Conservation (phyloP, 2,888 invertebrate species). For the Volucella inflata region DNA sequence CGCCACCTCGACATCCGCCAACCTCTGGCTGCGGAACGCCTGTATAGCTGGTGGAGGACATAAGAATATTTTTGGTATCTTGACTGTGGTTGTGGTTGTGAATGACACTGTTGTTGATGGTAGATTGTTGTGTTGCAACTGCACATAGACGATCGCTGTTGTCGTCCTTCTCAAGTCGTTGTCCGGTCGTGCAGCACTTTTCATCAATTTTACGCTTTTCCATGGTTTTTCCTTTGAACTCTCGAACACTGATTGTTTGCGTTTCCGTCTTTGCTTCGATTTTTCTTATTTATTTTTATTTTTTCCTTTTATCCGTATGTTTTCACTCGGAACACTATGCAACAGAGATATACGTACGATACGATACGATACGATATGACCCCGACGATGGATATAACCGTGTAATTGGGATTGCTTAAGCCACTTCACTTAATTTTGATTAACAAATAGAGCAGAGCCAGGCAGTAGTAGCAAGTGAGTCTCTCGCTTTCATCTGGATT, state of each 20-base stretch:
- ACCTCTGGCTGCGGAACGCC: constrained; percentile 60
- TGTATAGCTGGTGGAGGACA: constrained; percentile 60
- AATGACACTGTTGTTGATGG: constrained; percentile 42
- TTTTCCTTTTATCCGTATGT: constrained; percentile 7
- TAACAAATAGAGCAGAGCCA: constrained; percentile 65
- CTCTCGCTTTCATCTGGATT: constrained; percentile 74
- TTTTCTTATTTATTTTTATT: constrained; percentile 25
- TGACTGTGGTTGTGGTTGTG: constrained; percentile 48
- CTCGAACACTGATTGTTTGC: constrained; percentile 70
- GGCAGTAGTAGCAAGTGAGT: constrained; percentile 44
- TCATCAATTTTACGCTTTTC: constrained; percentile 71
- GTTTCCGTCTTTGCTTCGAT: constrained; percentile 1
- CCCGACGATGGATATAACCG: constrained; percentile 27
- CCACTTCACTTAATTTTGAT: constrained; percentile 74
- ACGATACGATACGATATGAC: background rate
- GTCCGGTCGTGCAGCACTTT: constrained; percentile 75
- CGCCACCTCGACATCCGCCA: constrained; percentile 19
- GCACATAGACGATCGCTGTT: constrained; percentile 69
- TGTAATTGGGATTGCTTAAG: constrained; percentile 66
- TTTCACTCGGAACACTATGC: constrained; percentile 1
- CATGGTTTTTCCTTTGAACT: constrained; percentile 46
- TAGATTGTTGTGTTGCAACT: constrained; percentile 56
- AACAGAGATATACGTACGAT: background rate
- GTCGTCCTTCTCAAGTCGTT: constrained; percentile 51
- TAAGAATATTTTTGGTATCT: constrained; percentile 72